These are phyloP conservation scores for Euwallacea similis DNA, from an alignment of 1,140 invertebrate genomes.

Conservation along the genomic window DNA sequence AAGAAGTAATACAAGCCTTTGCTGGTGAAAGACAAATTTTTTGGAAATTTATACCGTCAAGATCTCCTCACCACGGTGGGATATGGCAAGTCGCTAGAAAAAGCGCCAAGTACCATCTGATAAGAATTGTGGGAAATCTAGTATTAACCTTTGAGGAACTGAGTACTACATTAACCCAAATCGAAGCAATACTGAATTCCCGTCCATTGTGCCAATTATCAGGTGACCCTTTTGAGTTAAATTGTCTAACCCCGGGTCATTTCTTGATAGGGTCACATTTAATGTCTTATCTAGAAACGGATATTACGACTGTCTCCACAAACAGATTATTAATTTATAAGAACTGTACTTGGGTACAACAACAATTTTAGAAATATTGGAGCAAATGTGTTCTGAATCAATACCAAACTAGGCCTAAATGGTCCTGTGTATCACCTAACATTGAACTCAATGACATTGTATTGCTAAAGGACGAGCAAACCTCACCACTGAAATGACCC, in stretches of 20 bases:
- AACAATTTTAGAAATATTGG: neutral
- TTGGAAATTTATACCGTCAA: slow-evolving; percentile 44
- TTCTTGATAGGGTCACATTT: slow-evolving; percentile 50
- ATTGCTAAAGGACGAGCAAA: too few species aligned
- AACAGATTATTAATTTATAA: neutral
- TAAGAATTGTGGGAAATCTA: slow-evolving; percentile 37
- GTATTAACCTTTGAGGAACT: slow-evolving; percentile 43
- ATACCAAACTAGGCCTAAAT: neutral
- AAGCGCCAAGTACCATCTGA: slow-evolving; percentile 45
- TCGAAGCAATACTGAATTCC: slow-evolving; percentile 47
- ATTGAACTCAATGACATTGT: too few species aligned
- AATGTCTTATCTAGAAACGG: slow-evolving; percentile 35
- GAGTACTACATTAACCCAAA: slow-evolving; percentile 24
- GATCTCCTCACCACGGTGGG: slow-evolving; percentile 43
- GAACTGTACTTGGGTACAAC: neutral
- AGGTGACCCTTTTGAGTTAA: slow-evolving; percentile 42
- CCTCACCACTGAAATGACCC: too few species aligned
- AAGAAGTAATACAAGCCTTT: neutral
- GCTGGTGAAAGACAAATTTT: neutral
- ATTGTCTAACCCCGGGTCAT: slow-evolving; percentile 47
- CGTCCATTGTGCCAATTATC: slow-evolving; percentile 44
- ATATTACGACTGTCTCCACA: neutral
- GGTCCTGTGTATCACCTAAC: too few species aligned
- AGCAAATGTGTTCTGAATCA: neutral
- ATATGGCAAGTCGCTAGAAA: slow-evolving; percentile 42